phyloP scores from a whole-genome alignment of 2,113 vertebrate species.

The Pteronura brasiliensis region DNA sequence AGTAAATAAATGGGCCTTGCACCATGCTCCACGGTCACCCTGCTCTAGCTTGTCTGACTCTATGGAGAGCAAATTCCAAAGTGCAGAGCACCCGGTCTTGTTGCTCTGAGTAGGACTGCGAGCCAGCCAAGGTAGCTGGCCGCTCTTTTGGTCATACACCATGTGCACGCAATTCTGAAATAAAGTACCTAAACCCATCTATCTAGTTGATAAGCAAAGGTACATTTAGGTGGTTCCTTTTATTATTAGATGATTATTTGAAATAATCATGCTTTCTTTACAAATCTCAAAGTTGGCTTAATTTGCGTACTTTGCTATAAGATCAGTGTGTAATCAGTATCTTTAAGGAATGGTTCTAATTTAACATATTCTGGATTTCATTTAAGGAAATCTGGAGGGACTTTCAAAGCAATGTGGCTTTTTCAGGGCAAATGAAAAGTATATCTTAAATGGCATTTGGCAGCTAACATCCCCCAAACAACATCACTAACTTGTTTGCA shows the following conservation, averaged over 20 bases:
- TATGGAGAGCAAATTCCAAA: not conserved
- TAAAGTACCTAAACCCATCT: not conserved
- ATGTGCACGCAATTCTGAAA: not conserved
- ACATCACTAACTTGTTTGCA: constrained; percentile 25
- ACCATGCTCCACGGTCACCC: not conserved
- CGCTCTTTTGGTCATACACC: not conserved
- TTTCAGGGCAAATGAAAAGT: constrained; percentile 65
- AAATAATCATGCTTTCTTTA: constrained; percentile 41
- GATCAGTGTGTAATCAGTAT: constrained; percentile 51
- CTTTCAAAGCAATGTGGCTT: constrained; percentile 63
- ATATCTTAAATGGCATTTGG: constrained; percentile 43
- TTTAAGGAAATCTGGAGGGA: constrained; percentile 71
- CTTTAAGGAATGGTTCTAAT: constrained; percentile 66
- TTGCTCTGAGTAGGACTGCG: not conserved
- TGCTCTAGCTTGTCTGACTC: not conserved
- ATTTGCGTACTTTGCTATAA: constrained; percentile 56
- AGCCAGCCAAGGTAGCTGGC: not conserved
- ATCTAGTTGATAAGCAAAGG: not conserved
- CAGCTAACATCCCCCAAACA: constrained; percentile 34
- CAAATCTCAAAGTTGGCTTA: constrained; percentile 49
- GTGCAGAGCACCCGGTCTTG: not conserved
- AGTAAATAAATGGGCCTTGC: not conserved
- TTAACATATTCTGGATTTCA: constrained; percentile 72
- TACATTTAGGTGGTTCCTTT: not conserved
- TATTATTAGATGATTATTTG: not conserved